Evolutionary conservation across 35 echinoderm and acorn worm species (phyloP).

Genomic region (Strongylocentrotus purpuratus): DNA sequence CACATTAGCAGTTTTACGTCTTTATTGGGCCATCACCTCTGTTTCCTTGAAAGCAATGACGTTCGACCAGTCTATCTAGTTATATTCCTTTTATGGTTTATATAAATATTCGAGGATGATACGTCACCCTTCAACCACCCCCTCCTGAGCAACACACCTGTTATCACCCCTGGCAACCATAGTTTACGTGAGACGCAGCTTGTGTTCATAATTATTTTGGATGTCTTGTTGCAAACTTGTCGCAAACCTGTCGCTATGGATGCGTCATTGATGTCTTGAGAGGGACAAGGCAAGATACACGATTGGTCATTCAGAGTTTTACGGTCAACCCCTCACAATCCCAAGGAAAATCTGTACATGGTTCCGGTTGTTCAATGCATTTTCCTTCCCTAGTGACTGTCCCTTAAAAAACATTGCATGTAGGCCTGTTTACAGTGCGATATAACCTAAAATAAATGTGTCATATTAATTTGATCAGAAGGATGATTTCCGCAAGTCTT

Average conservation of each 20-base stretch:
- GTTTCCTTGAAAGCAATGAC: background rate
- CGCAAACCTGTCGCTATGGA: conserved; percentile 7
- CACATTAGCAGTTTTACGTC: background rate
- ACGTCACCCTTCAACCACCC: background rate
- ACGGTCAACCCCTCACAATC: no score
- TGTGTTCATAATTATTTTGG: background rate
- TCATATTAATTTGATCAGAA: no score
- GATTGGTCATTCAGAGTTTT: no score
- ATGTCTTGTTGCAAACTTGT: background rate
- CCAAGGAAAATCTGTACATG: background rate
- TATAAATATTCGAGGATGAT: background rate
- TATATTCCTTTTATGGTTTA: background rate
- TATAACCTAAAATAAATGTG: no score
- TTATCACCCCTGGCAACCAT: background rate
- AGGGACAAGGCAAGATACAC: background rate
- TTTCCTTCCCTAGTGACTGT: background rate
- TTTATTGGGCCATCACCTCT: background rate
- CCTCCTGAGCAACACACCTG: background rate
- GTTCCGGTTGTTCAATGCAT: background rate
- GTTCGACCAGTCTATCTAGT: background rate
- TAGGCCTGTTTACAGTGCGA: no score
- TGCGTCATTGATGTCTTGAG: background rate
- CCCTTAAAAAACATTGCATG: no score
- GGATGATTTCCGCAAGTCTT: no score
- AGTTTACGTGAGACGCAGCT: background rate